phyloP scores from a whole-genome alignment of 2,113 vertebrate genomes.

The Ciconia maguari region DNA sequence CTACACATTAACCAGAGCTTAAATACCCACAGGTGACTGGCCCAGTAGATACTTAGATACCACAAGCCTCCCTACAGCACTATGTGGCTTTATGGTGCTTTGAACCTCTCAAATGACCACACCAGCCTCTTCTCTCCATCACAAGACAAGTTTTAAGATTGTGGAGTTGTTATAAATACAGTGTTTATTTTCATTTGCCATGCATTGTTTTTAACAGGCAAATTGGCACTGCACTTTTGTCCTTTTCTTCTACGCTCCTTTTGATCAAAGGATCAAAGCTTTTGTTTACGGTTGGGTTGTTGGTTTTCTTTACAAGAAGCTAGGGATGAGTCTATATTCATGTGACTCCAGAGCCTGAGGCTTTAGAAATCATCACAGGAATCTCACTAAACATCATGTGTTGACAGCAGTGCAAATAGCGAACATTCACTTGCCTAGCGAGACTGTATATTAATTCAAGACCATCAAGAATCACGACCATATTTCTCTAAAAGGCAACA shows the following conservation, averaged over 20 bases:
- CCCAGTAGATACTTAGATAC: background rate
- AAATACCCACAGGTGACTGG: background rate
- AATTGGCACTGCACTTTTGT: background rate
- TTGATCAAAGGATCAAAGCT: background rate
- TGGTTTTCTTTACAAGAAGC: background rate
- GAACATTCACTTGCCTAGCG: conserved; percentile 31
- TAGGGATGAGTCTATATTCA: background rate
- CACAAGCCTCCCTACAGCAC: background rate
- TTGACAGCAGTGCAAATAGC: conserved; percentile 51
- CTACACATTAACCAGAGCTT: background rate
- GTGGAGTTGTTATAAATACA: background rate
- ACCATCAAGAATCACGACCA: background rate
- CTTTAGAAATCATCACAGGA: conserved; percentile 48
- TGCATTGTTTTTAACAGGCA: background rate
- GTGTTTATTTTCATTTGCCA: background rate
- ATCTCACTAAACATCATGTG: conserved; percentile 28
- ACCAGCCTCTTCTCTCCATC: background rate
- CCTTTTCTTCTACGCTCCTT: background rate
- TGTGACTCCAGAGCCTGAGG: conserved; percentile 2
- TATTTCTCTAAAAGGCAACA: conserved; percentile 16
- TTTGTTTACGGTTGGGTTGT: background rate
- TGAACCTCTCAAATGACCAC: background rate
- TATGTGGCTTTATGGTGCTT: accelerated
- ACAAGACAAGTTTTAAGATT: accelerated
- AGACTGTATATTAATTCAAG: conserved; percentile 19